A percentile compares a stretch with the other conserved stretches of the same genome.
These are phyloP conservation scores for Orestias chungarensis DNA, from an alignment of 2,797 vertebrate genomes.

Conservation along the genomic window DNA sequence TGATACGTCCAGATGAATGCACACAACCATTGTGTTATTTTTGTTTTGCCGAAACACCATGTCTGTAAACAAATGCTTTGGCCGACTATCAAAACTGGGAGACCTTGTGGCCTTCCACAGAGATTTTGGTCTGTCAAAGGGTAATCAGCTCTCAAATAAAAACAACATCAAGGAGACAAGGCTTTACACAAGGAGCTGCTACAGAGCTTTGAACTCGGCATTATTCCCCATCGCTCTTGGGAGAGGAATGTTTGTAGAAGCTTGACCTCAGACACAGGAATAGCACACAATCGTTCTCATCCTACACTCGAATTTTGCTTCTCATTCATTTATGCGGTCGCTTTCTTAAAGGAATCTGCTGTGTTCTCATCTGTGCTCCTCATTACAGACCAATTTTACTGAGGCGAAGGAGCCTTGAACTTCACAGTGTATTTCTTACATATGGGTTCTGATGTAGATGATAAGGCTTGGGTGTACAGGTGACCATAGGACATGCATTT, in stretches of 20 bases:
- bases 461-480: slow-evolving; percentile 19
- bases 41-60: slow-evolving; percentile 63
- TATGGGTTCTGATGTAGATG: slow-evolving; percentile 42
- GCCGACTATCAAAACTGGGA: slow-evolving; percentile 79
- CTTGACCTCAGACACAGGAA: slow-evolving; percentile 77
- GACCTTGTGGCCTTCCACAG: slow-evolving; percentile 73
- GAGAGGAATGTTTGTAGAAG: slow-evolving; percentile 71
- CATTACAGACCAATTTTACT: slow-evolving; percentile 45
- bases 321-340: slow-evolving; percentile 74
- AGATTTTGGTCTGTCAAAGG: slow-evolving; percentile 78
- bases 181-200: slow-evolving; percentile 71
- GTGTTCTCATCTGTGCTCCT: slow-evolving; percentile 55
- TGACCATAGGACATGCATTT: slow-evolving; percentile 24
- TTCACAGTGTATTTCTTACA: slow-evolving; percentile 34
- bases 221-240: slow-evolving; percentile 70
- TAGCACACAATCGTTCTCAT: slow-evolving; percentile 74
- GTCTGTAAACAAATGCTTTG: slow-evolving; percentile 77
- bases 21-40: slow-evolving; percentile 66
- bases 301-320: slow-evolving; percentile 68
- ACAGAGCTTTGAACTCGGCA: slow-evolving; percentile 72
- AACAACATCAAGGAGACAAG: slow-evolving; percentile 73
- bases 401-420: slow-evolving; percentile 36
- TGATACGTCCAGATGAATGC: slow-evolving; percentile 66
- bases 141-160: slow-evolving; percentile 83
- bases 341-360: slow-evolving; percentile 56